Evolutionary conservation across 2,888 invertebrate species (phyloP).

Genomic region (Protophormia terraenovae): DNA sequence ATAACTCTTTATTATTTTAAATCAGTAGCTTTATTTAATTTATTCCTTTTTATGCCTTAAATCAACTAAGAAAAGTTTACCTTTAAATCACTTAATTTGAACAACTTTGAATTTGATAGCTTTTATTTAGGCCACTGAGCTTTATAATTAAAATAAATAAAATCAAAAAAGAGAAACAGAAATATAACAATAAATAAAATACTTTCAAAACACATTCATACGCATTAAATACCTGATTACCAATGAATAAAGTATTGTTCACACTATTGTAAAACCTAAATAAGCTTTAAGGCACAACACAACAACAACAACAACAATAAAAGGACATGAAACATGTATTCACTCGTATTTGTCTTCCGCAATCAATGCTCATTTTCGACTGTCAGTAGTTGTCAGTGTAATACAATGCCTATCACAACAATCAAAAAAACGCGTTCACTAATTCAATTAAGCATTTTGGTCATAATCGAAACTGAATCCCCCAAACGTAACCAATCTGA

Average conservation of each 20-base stretch:
- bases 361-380: slow-evolving; percentile 67
- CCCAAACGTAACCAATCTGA: slow-evolving; percentile 69
- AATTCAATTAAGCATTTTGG: slow-evolving; percentile 76
- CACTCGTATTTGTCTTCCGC: slow-evolving; percentile 48
- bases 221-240: slow-evolving; percentile 45
- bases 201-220: slow-evolving; percentile 31
- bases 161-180: not conserved
- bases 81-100: not conserved
- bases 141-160: slow-evolving; percentile 41
- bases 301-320: not conserved
- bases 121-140: slow-evolving; percentile 36
- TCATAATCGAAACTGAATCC: slow-evolving; percentile 67
- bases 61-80: not conserved
- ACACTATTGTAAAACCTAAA: slow-evolving; percentile 20
- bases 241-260: slow-evolving; percentile 28
- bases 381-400: slow-evolving; percentile 65
- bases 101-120: not conserved
- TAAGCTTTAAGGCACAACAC: not conserved
- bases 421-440: slow-evolving; percentile 75
- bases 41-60: not conserved
- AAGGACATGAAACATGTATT: slow-evolving; percentile 1
- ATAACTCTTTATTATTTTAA: no score
- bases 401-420: slow-evolving; percentile 77
- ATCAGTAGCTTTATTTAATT: not conserved
- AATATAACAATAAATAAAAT: slow-evolving; percentile 38